Conservation (phyloP, 2,888 invertebrate species). For the Caenorhabditis sinica region DNA sequence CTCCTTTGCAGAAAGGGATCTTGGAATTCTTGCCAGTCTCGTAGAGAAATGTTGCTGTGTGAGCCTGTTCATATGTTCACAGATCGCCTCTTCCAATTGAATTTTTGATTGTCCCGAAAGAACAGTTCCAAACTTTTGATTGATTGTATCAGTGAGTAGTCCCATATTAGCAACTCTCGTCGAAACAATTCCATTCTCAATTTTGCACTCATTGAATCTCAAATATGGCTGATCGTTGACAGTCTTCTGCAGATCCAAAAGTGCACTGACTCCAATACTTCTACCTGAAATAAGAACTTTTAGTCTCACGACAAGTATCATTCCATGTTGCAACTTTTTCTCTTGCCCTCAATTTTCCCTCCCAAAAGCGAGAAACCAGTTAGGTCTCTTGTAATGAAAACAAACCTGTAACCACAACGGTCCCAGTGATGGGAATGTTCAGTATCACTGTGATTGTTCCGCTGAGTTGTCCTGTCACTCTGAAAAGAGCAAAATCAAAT, state of each 20-base stretch:
- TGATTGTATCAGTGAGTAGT: constrained; percentile 81
- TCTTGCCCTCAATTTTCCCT: constrained; percentile 16
- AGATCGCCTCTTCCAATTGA: constrained; percentile 75
- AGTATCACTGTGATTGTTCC: constrained; percentile 77
- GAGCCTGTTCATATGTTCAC: constrained; percentile 75
- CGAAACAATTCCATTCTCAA: constrained; percentile 75
- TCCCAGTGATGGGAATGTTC: constrained; percentile 74
- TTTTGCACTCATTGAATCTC: constrained; percentile 72
- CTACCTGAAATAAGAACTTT: constrained; percentile 61
- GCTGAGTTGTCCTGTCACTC: constrained; percentile 74
- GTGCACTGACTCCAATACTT: constrained; percentile 74
- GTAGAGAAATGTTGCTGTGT: constrained; percentile 76
- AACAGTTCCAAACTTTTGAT: constrained; percentile 74
- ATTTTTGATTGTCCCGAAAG: constrained; percentile 72
- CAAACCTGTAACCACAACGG: constrained; percentile 72
- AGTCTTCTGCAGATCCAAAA: constrained; percentile 76
- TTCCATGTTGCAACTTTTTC: constrained; percentile 32
- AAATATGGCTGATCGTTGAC: constrained; percentile 77
- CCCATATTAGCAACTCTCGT: constrained; percentile 81
- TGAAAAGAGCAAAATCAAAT: constrained; percentile 27
- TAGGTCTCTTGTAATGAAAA: constrained; percentile 19
- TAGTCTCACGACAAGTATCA: background rate
- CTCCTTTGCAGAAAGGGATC: constrained; percentile 73
- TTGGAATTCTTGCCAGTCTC: constrained; percentile 71
- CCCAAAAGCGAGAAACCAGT: constrained; percentile 9